Base-by-base conservation (phyloP, 2,113 vertebrate genomes). In the Dipodomys spectabilis region DNA sequence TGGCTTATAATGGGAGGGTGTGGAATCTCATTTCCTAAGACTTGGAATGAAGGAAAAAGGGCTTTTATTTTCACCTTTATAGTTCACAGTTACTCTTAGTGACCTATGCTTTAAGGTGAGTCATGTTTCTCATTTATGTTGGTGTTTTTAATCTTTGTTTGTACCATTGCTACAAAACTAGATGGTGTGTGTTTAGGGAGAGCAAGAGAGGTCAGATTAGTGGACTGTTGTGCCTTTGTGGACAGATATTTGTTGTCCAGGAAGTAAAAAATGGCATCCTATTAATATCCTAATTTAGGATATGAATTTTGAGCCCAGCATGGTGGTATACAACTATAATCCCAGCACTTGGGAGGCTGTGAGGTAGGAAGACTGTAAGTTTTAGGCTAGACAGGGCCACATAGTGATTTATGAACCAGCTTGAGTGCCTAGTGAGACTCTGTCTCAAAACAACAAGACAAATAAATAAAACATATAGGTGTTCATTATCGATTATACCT, bases 21-120 rank as follows among this genome's bases (percentile, higher is more conserved):
- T 82, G 19, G 28, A 94, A 77, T 88, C 71, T 95, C 88, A 94
- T 88, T 92, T 94, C 35, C 60, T 6, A 65, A 57, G 64, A 86
- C 62, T 44, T 68, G 20, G 71, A 75, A 28, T 75, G 35, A 77
- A 23, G n/a, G 74, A 35, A 39, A 86, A 79, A 90, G 53, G 60
- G 62, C 25, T 82, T 87, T 78, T 67, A 62, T 32, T 88, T 20
- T 73, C 57, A 45, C 22, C 32, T 86, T 74, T 35, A 15, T 39
- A 15, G 27, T 65, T 30, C 60, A 27, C 82, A 65, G 65, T 67
- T 91, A 65, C 89, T 81, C 20, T 57, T 81, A 64, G 74, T 72
- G 49, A 93, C 75, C 73, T 60, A 74, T 72, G 74, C 72, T 94
- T 53, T 28, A 44, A 79, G 68, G 4, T 7, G 73, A 20, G 81